phyloP scores from a whole-genome alignment of 2,888 invertebrate species.

The Limnephilus rhombicus region DNA sequence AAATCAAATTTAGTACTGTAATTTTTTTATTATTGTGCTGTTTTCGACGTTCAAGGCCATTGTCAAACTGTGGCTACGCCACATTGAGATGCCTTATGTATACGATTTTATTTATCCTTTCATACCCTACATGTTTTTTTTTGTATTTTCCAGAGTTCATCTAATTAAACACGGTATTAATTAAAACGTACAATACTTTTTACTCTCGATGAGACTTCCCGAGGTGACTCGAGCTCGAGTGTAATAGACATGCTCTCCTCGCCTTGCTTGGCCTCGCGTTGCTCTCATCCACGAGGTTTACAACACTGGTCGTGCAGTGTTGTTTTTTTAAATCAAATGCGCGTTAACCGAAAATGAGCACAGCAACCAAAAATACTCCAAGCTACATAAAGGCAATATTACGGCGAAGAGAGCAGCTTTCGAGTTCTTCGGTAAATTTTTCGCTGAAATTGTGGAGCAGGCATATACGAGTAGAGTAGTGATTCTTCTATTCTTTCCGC shows the following conservation, averaged over 20 bases:
- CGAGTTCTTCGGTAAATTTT: not conserved
- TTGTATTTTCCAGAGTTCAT: no score
- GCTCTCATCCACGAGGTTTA: not conserved
- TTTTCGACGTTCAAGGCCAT: no score
- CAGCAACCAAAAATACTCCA: not conserved
- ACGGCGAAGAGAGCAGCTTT: not conserved
- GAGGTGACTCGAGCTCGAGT: no score
- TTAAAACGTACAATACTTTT: not conserved
- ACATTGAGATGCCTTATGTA: no score
- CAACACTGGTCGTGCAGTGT: not conserved
- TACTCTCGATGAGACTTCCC: not conserved
- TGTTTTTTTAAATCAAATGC: not conserved
- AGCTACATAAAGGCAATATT: not conserved
- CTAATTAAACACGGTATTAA: no score
- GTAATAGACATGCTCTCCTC: not conserved
- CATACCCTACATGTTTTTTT: no score
- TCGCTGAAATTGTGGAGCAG: not conserved
- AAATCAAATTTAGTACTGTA: no score
- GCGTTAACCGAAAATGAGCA: not conserved
- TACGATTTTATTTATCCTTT: no score
- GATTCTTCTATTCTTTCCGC: not conserved
- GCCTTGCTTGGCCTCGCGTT: no score
- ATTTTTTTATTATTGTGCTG: no score
- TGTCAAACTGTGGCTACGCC: no score
- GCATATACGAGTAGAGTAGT: not conserved